Conservation (phyloP, 2,888 invertebrate genomes). For the Halictus quadricinctus region DNA sequence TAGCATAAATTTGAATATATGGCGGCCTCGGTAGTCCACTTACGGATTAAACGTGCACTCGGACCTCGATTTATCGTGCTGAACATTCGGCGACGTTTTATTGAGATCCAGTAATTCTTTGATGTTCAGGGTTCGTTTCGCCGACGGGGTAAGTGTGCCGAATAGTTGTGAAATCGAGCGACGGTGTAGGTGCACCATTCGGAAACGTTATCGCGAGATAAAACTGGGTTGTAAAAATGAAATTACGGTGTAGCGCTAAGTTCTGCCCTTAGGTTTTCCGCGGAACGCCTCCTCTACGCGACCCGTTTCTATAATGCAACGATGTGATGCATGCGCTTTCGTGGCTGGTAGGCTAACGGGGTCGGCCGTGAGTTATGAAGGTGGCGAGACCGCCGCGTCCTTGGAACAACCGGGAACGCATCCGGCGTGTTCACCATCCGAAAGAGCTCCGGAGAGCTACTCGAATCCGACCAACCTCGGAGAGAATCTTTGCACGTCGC, state of each 20-base stretch:
- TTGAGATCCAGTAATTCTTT: background rate
- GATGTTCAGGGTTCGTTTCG: background rate
- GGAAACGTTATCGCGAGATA: constrained; percentile 45
- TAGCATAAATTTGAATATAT: background rate
- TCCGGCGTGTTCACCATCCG: constrained; percentile 66
- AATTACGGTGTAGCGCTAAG: constrained; percentile 70
- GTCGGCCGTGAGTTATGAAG: constrained; percentile 62
- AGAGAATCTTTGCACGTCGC: constrained; percentile 51
- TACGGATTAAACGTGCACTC: background rate
- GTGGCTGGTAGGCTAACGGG: constrained; percentile 41
- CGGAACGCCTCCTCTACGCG: constrained; percentile 57
- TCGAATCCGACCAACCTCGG: constrained; percentile 37
- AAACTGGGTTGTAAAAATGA: constrained; percentile 66
- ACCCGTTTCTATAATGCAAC: constrained; percentile 68
- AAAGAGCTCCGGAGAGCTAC: constrained; percentile 50
- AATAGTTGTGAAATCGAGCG: background rate
- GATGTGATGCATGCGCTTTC: constrained; percentile 67
- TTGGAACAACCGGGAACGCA: constrained; percentile 57
- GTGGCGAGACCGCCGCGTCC: constrained; percentile 45
- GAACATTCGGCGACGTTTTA: background rate
- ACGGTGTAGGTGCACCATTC: background rate
- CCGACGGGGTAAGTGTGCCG: background rate
- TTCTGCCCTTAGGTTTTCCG: constrained; percentile 52
- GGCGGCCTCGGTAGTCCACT: background rate
- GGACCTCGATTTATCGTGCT: background rate